Conservation (phyloP, 2,797 vertebrate genomes). For the Rhyacichthys aspro region DNA sequence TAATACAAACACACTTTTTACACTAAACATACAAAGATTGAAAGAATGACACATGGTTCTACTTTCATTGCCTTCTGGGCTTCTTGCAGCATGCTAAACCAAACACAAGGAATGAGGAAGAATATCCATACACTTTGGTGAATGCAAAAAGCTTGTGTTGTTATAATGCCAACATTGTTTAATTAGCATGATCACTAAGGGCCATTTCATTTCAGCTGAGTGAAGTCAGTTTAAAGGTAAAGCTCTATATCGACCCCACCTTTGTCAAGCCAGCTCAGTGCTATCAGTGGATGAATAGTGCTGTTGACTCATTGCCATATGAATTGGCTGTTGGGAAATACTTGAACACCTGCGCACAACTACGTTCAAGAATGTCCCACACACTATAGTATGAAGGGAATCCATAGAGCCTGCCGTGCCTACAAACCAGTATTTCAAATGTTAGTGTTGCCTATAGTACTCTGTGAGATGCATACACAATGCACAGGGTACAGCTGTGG, state of each 20-base stretch:
- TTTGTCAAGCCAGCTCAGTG: constrained; percentile 21
- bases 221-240: constrained; percentile 25
- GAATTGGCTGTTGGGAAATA: constrained; percentile 59
- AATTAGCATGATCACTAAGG: constrained; percentile 8
- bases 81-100: not conserved
- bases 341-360: constrained; percentile 27
- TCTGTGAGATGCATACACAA: constrained; percentile 26
- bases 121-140: not conserved
- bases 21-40: not conserved
- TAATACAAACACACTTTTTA: not conserved
- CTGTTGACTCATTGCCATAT: constrained; percentile 45
- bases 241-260: constrained; percentile 44
- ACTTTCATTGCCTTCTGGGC: constrained; percentile 2
- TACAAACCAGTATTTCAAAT: constrained; percentile 18
- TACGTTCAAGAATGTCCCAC: constrained; percentile 23
- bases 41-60: not conserved
- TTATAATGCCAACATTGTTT: too few species aligned
- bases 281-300: constrained; percentile 48
- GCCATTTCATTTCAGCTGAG: constrained; percentile 10
- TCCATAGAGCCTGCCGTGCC: constrained; percentile 8
- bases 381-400: constrained; percentile 10
- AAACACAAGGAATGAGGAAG: constrained; percentile 2
- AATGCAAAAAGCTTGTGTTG: too few species aligned
- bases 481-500: constrained; percentile 46
- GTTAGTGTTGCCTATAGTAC: constrained; percentile 17